These are phyloP conservation scores for Drosophila tani DNA, from an alignment of 1,140 invertebrate genomes.

Conservation along the genomic window DNA sequence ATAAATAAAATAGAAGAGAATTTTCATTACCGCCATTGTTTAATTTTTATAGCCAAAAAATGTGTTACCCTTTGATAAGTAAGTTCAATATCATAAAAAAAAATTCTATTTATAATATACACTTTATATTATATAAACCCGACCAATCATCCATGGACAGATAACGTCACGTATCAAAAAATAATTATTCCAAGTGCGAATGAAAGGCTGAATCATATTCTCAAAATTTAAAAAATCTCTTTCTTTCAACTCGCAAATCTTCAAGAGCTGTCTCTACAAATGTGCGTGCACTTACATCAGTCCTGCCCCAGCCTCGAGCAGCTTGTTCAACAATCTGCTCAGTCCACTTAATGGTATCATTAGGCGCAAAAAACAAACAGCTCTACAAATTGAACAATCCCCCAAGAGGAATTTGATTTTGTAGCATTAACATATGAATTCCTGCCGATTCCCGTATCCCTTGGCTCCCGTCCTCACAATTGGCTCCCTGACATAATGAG, in stretches of 20 bases:
- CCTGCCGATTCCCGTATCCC: conserved; percentile 33
- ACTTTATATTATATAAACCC: not conserved
- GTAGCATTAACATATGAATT: conserved; percentile 48
- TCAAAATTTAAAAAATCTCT: not conserved
- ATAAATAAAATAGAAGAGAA: not conserved
- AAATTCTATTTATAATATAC: not conserved
- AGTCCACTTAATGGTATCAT: conserved; percentile 51
- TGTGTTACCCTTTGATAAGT: not conserved
- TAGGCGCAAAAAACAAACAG: conserved; percentile 42
- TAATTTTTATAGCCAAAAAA: too few species aligned
- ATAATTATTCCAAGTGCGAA: not conserved
- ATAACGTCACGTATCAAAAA: conserved; percentile 22
- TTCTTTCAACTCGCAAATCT: not conserved
- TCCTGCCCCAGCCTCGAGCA: not conserved
- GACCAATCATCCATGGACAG: not conserved
- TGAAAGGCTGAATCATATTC: not conserved
- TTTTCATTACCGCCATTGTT: too few species aligned
- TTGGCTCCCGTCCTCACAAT: conserved; percentile 29
- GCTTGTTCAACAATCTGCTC: conserved; percentile 38
- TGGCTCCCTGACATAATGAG: conserved; percentile 65
- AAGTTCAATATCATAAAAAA: not conserved
- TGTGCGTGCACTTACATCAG: conserved; percentile 19
- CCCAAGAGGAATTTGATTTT: conserved; percentile 32
- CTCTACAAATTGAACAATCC: conserved; percentile 55
- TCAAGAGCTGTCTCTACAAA: conserved; percentile 5